Evolutionary conservation across 2,888 invertebrate species (phyloP), one percentile per base, ranked within the genome.

Genomic region (Drosophila phalerata): DNA sequence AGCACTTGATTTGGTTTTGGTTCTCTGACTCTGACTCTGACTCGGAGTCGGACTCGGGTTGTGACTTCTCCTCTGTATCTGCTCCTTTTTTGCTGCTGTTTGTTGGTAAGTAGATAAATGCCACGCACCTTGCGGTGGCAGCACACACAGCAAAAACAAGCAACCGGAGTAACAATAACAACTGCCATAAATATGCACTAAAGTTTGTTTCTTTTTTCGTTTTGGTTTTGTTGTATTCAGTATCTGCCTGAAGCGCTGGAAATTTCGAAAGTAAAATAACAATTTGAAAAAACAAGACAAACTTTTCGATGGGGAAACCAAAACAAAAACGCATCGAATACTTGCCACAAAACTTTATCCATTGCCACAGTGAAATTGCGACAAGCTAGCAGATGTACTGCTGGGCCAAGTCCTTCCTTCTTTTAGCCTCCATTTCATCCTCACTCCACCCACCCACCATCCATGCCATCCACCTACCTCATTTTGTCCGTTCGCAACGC

Each of bases 241-340:
- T 81, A 71, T 84, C 82, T 84, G 85, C 85, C 79, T 60, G 51
- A 82, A 64, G 85, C 73, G 57, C 73, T 84, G 68, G 60, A 76
- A 73, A 84, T 84, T 83, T 61, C 57, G 43, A 69, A 86, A 88
- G 86, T 77, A 74, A 77, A 84, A 84, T 85, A 84, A 88, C 87
- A 88, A 84, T 88, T 88, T 79, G 68, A 72, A 81, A 83, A 86
- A 86, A 84, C 79, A 88, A 69, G 75, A 49, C 63, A 63, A 82
- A 86, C 69, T 78, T 84, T 49, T 58, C 28, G 17, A 28, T 57
- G 37, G 40, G 19, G 32, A 5, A 51, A 11, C 10, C 25, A 42
- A 43, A 58, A 58, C 55, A 65, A 65, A 65, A 74, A 68, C 79
- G 64, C 76, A 75, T 75, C 76, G 64, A 76, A 66, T 81, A 61